These are phyloP conservation scores for Phacellophora camtschatica DNA, from an alignment of 30 jellyfish, hydroid and myxozoan species.

Conservation along the genomic window DNA sequence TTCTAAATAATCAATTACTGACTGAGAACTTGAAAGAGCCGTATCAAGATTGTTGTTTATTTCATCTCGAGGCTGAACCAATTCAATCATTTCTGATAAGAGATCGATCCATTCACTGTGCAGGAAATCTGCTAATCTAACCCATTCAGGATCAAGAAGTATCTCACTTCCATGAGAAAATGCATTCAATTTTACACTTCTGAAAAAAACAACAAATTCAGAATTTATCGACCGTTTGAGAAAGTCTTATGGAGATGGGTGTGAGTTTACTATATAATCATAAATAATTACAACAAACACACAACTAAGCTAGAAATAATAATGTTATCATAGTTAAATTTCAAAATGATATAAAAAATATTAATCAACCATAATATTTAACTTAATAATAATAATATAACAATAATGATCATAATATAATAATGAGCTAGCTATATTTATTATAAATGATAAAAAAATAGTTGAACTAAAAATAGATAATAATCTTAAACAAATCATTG, in stretches of 20 bases:
- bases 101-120: constrained; percentile 85
- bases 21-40: neutral
- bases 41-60: constrained; percentile 1
- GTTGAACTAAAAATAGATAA: too few species aligned
- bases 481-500: too few species aligned
- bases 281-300: neutral
- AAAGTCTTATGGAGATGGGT: neutral
- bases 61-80: constrained; percentile 56
- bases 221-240: neutral
- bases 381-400: too few species aligned
- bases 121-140: constrained; percentile 76
- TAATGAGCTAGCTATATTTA: too few species aligned
- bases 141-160: constrained; percentile 94
- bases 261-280: neutral
- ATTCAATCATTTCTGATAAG: constrained; percentile 41
- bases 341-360: too few species aligned
- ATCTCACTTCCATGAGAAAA: constrained; percentile 72
- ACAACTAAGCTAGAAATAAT: too few species aligned
- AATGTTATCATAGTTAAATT: too few species aligned
- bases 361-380: too few species aligned
- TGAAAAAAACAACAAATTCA: neutral
- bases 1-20: constrained; percentile 1
- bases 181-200: constrained; percentile 66
- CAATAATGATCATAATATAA: too few species aligned
- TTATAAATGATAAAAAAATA: too few species aligned